These are phyloP conservation scores for Elysia chlorotica DNA, from an alignment of 1,140 invertebrate species.

Conservation along the genomic window DNA sequence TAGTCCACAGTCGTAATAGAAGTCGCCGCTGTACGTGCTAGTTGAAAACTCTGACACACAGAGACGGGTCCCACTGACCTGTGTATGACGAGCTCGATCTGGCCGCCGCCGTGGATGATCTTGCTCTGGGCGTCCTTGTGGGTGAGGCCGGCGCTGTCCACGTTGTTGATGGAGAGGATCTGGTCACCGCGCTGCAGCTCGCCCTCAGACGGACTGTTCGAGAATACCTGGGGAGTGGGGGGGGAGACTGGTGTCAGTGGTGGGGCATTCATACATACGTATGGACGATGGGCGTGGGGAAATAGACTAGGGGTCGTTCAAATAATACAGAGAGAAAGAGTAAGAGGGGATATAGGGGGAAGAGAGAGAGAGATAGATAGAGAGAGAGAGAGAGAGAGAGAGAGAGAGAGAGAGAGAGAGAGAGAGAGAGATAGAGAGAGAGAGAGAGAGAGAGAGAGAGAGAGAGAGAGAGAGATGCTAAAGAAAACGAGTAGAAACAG, in stretches of 20 bases:
- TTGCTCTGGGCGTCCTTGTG: conserved; percentile 90
- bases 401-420: not conserved
- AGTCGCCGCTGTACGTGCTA: too few species aligned
- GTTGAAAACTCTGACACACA: too few species aligned
- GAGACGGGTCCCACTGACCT: too few species aligned
- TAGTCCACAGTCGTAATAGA: too few species aligned
- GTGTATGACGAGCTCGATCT: conserved; percentile 47
- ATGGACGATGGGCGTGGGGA: too few species aligned
- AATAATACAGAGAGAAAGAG: too few species aligned
- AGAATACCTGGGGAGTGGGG: conserved; percentile 67
- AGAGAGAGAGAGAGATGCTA: not conserved
- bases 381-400: not conserved
- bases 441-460: not conserved
- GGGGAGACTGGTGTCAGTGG: too few species aligned
- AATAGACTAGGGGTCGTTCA: too few species aligned
- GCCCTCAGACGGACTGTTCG: conserved; percentile 75
- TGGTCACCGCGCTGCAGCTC: conserved; percentile 86
- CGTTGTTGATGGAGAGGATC: conserved; percentile 85
- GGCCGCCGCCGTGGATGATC: conserved; percentile 76
- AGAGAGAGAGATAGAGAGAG: not conserved
- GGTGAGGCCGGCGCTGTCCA: conserved; percentile 81
- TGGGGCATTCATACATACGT: too few species aligned
- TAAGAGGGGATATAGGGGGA: not conserved
- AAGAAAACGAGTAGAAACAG: too few species aligned
- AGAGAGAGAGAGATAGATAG: not conserved